A percentile compares a stretch with the other conserved stretches of the same genome.
Conservation (phyloP, 2,113 vertebrate genomes). For the Sapajus apella region DNA sequence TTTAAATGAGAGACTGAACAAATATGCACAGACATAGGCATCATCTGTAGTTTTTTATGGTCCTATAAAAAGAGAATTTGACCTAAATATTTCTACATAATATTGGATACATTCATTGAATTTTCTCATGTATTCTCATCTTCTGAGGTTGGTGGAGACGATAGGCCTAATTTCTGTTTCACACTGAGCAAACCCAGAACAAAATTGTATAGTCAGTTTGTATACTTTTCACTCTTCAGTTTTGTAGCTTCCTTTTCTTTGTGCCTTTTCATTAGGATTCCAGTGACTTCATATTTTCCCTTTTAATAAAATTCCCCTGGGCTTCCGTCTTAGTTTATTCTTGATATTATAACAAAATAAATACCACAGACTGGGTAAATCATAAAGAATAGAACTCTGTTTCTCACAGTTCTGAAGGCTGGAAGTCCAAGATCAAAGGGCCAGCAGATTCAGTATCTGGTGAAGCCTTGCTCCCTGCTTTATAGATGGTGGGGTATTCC, state of each 20-base stretch:
- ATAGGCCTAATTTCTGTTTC: not conserved
- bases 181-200: not conserved
- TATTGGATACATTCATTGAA: rapidly evolving
- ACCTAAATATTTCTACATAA: not conserved
- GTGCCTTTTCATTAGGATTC: not conserved
- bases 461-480: not conserved
- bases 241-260: not conserved
- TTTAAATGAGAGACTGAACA: not conserved
- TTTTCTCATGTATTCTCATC: not conserved
- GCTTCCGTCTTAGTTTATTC: not conserved
- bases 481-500: not conserved
- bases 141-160: not conserved
- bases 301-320: not conserved
- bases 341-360: not conserved
- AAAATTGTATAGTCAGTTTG: not conserved
- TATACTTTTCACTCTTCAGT: not conserved
- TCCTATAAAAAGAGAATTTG: not conserved
- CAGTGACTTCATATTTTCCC: not conserved
- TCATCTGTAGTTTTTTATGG: not conserved
- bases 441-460: not conserved
- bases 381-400: not conserved
- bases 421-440: not conserved
- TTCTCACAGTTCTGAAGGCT: not conserved
- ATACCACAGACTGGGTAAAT: not conserved
- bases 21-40: not conserved